Base-by-base conservation (phyloP, 2,888 invertebrate species). In the Amiota mariae region DNA sequence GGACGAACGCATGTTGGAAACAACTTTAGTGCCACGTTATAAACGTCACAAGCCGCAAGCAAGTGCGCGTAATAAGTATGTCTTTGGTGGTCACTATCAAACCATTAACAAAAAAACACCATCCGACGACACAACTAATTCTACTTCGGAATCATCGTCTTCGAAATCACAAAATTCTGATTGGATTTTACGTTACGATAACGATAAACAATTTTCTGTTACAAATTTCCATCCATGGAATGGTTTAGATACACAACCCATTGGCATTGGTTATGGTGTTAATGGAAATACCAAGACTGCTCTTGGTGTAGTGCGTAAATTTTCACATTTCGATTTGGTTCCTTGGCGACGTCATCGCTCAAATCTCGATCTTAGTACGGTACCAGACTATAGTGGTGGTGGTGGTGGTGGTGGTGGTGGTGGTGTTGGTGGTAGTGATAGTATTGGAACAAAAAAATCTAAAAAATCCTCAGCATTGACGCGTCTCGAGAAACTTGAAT, bases 171-270 rank as follows among this genome's bases (percentile, higher is more conserved):
- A n/a, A 12, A 13, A 73, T 10, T 86, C 87, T 10, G 88, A 87
- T 76, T 90, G 90, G 90, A 89, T 90, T 70, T 75, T 90, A 75
- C 85, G 87, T 73, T 87, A 89, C 72, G 79, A 83, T 75, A 84
- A 85, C 76, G 79, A 85, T 48, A 76, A 77, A 1, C 73, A 80
- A 15, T 20, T 67, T 54, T 6, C 87, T 81, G 81, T 81, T 72
- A 87, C 88, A 73, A 89, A 89, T 76, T 89, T 89, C 68, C 87
- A 89, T 83, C 88, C 89, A 76, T 89, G 90, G 89, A 11, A 18
- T 18, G 59, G 36, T 13, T 36, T 11, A 24, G 13, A 18, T 18
- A n/a, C 6, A 12, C 24, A 13, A n/a, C 63, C 46, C 6, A 13
- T 9, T 36, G 63, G 36, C 36, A 63, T 6, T 24, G 20, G 18